Evolutionary conservation across 2,113 vertebrate species (phyloP).

Genomic region (Telmatochromis sp.): DNA sequence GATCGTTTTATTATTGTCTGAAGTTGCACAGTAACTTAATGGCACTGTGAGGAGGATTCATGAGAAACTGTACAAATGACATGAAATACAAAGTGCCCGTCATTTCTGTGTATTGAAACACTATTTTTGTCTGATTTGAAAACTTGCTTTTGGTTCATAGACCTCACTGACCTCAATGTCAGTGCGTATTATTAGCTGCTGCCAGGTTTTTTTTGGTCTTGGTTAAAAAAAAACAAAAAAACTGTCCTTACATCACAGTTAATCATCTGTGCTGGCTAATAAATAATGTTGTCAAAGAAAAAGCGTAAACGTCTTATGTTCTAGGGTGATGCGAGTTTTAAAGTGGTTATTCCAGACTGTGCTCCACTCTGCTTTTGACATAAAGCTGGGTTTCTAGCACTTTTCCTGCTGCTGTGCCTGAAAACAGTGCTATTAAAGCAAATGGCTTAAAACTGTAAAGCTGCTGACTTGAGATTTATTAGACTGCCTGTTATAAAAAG

Average conservation of each 20-base stretch:
- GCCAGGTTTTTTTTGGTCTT: neutral
- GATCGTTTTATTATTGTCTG: neutral
- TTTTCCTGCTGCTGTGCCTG: neutral
- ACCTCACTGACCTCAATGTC: neutral
- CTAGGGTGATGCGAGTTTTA: neutral
- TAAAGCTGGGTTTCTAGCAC: neutral
- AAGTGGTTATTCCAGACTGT: neutral
- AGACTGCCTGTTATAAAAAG: neutral
- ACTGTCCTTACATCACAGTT: constrained; percentile 16
- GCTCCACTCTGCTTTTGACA: neutral
- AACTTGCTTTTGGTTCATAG: neutral
- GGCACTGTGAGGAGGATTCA: neutral
- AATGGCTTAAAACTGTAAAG: neutral
- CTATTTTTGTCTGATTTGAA: neutral
- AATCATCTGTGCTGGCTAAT: constrained; percentile 43
- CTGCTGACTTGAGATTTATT: neutral
- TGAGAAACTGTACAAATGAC: neutral
- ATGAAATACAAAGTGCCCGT: neutral
- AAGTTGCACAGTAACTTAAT: neutral
- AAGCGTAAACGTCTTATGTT: neutral
- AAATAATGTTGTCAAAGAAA: constrained; percentile 28
- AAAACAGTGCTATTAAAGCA: neutral
- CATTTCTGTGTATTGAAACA: neutral
- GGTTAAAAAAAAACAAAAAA: neutral
- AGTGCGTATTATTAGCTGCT: constrained; percentile 12